Evolutionary conservation across 2,797 vertebrate species (phyloP).

Genomic region (Triplophysa bombifrons): DNA sequence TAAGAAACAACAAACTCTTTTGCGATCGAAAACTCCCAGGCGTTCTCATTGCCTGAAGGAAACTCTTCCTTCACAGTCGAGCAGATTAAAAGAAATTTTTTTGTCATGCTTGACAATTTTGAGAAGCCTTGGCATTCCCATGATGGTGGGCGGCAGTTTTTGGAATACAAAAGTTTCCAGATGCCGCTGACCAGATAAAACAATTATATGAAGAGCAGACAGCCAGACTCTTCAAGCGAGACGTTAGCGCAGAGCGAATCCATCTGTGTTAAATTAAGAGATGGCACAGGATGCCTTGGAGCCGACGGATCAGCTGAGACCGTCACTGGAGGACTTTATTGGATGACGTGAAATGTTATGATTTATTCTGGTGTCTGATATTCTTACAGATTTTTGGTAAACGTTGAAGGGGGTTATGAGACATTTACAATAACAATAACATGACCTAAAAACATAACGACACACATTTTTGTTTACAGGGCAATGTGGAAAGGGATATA

Average conservation of each 20-base stretch:
- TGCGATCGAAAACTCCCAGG: not conserved
- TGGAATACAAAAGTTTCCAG: conserved; percentile 50
- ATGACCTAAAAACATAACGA: not conserved
- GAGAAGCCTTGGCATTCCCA: conserved; percentile 36
- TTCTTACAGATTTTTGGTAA: not conserved
- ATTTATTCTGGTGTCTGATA: conserved; percentile 11
- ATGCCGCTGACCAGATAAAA: conserved; percentile 54
- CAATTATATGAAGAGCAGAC: conserved; percentile 54
- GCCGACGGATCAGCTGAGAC: conserved; percentile 12
- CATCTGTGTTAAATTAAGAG: conserved; percentile 50
- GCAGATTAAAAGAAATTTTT: conserved; percentile 47
- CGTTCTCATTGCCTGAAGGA: not conserved
- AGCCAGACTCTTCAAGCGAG: conserved; percentile 44
- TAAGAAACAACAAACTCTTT: not conserved
- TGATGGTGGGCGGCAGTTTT: conserved; percentile 42
- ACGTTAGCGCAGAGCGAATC: conserved; percentile 36
- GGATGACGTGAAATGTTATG: conserved; percentile 1
- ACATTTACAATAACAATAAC: not conserved
- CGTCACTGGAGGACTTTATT: conserved; percentile 5
- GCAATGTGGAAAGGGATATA: too few relatives aligned
- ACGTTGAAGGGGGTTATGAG: not conserved
- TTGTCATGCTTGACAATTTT: conserved; percentile 13
- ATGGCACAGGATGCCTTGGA: conserved; percentile 39
- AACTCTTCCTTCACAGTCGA: conserved; percentile 19
- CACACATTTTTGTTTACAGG: not conserved